Conservation (phyloP, 2,797 vertebrate genomes). For the Lacerta agilis region DNA sequence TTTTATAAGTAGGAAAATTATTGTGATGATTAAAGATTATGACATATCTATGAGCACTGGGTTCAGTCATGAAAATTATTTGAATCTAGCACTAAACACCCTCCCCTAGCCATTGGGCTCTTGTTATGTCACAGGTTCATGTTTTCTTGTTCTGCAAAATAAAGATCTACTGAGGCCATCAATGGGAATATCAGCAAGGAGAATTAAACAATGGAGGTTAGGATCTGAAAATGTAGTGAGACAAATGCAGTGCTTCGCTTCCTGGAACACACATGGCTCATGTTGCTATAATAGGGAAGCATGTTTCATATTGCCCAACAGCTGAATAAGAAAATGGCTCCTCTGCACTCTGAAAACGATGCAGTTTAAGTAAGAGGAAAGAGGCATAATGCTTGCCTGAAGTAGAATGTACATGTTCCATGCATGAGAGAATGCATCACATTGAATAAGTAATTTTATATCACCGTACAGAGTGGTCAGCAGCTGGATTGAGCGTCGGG, state of each 20-base stretch:
- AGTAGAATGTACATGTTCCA: not conserved
- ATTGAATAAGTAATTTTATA: not conserved
- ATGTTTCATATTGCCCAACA: not conserved
- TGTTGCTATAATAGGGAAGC: not conserved
- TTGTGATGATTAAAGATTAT: not conserved
- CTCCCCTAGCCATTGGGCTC: not conserved
- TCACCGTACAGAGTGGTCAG: conserved; percentile 69
- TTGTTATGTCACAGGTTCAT: not conserved
- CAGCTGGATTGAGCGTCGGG: conserved; percentile 79
- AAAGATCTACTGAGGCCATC: not conserved
- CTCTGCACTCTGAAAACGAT: not conserved
- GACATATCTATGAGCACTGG: not conserved
- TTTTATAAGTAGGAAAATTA: not conserved
- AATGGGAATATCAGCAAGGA: not conserved
- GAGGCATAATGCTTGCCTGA: not conserved
- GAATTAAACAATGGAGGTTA: not conserved
- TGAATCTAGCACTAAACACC: not conserved
- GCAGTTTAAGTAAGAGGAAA: not conserved
- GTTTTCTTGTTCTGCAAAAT: not conserved
- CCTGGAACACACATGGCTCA: not conserved
- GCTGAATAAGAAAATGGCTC: not conserved
- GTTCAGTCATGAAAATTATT: not conserved
- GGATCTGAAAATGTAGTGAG: not conserved
- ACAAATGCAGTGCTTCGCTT: not conserved
- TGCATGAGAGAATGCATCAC: not conserved